Conservation (phyloP, 2,797 vertebrate genomes). For the Erethizon dorsatum region DNA sequence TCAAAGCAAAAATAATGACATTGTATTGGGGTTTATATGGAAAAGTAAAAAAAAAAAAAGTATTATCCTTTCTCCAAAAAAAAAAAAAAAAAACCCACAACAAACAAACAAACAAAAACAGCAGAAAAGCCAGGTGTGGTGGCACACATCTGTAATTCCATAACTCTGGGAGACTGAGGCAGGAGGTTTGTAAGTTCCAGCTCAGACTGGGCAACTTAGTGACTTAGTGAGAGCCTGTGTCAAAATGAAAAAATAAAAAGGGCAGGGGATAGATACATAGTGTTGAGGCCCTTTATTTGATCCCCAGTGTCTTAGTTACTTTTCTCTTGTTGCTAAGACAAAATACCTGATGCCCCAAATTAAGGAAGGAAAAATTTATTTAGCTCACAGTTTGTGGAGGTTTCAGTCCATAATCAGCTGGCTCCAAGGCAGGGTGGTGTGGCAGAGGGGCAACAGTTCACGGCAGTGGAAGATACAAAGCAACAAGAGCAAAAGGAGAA, state of each 20-base stretch:
- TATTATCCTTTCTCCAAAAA: background rate
- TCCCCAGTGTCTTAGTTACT: background rate
- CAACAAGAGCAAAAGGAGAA: background rate
- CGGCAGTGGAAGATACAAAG: background rate
- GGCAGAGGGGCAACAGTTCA: background rate
- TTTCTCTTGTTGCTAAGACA: background rate
- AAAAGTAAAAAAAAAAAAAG: background rate
- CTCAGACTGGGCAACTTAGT: background rate
- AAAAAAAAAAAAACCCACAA: background rate
- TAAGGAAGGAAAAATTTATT: background rate
- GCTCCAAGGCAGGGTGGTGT: background rate
- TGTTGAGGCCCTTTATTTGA: background rate
- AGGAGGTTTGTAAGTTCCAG: background rate
- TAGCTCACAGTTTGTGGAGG: background rate
- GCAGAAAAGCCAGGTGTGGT: background rate
- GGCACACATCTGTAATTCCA: background rate
- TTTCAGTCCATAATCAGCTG: background rate
- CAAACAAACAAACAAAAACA: background rate
- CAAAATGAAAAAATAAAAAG: background rate
- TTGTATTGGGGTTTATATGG: background rate
- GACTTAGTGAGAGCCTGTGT: background rate
- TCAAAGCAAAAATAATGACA: slow-evolving; percentile 38
- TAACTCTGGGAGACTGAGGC: background rate
- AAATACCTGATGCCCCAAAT: background rate
- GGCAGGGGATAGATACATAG: background rate